Evolutionary conservation across 2,113 vertebrate species (phyloP), one percentile per base, ranked within the genome.

Genomic region (Thinocorus orbignyianus): DNA sequence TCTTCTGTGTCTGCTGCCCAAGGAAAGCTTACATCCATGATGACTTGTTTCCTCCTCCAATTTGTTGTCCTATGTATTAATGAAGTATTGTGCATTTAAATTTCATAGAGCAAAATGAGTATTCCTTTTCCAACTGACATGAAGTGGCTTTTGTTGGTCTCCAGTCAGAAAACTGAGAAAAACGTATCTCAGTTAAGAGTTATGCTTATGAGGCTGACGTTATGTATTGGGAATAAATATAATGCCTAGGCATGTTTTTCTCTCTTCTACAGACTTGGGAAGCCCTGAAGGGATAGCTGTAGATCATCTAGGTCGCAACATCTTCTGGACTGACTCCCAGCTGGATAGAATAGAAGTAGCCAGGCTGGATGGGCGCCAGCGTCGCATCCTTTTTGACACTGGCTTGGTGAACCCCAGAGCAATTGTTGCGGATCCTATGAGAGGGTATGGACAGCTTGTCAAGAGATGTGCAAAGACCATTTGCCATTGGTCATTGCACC

Each of bases 241-340:
- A 61, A 90, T 41, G 19, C n/a, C 51, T 61, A 42, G 17, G 17
- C 31, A 42, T 42, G n/a, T 23, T 81, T 94, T 85, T 68, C 17
- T 92, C 26, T 95, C 12, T 79, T 97, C 33, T 79, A 71, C 91
- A 99, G 99, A 98, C 79, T 92, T 99, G 66, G 98, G 97, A 41
- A 99, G 99, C 83, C 99, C 99, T 17, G 99, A 99, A 96, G 99
- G 99, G 11, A 98, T 99, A 71, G 97, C 99, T n/a, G 91, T 99
- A 7, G 99, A 99, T 96, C 98, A 99, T 80, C 94, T 99, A 10
- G 98, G 99, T 52, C 98, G 98, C 66, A 99, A 98, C 20, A 95
- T 99, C 94, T 99, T 99, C 98, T 99, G 99, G 99, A 99, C 99
- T 4, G 99, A 99, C 91, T 99, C 99, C 70, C 95, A 98, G 3